Percentiles rank a stretch among this genome's conserved stretches.
These are phyloP conservation scores for Prunella strophiata DNA, from an alignment of 2,797 vertebrate species.

Conservation along the genomic window DNA sequence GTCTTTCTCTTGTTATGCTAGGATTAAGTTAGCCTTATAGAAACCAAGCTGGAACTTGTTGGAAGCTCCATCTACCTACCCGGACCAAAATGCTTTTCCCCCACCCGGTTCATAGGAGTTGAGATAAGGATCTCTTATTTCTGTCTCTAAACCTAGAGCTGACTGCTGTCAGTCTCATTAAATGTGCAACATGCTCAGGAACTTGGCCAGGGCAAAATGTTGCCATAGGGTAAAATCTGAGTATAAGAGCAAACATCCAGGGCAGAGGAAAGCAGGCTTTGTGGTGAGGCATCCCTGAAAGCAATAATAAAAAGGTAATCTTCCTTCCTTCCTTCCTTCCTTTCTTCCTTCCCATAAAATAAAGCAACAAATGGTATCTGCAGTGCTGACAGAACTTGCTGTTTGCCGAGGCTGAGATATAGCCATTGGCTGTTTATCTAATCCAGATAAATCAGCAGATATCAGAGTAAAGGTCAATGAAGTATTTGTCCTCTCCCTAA, in stretches of 20 bases:
- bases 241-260: neutral
- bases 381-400: constrained; percentile 31
- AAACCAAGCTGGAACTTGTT: neutral
- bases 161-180: neutral
- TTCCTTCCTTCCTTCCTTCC: constrained; percentile 33
- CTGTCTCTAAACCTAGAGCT: neutral
- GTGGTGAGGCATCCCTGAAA: neutral
- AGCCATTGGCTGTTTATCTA: constrained; percentile 47
- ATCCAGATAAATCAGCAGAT: constrained; percentile 52
- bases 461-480: constrained; percentile 57
- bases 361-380: constrained; percentile 30
- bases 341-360: constrained; percentile 40
- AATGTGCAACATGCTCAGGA: neutral
- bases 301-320: constrained; percentile 13
- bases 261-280: neutral
- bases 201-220: neutral
- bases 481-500: constrained; percentile 41
- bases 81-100: neutral
- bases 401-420: constrained; percentile 38
- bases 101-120: neutral
- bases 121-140: constrained; percentile 43
- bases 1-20: neutral
- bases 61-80: neutral
- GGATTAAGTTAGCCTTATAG: neutral
- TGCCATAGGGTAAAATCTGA: neutral